Conservation (phyloP, 2,113 vertebrate species). For the Verasper variegatus region DNA sequence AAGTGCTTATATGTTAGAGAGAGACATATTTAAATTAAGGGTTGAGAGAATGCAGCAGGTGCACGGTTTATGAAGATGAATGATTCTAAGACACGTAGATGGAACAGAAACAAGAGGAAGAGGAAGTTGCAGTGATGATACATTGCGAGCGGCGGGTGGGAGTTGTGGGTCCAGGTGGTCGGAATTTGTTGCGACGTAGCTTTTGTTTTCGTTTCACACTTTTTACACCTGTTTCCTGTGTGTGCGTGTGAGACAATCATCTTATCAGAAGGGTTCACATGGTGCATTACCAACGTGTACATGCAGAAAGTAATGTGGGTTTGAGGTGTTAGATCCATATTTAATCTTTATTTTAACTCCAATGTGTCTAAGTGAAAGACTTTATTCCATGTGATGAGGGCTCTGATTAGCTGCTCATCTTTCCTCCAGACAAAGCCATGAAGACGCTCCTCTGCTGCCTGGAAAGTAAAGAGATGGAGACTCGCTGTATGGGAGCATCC, state of each 20-base stretch:
- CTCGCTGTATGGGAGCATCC: conserved; percentile 88
- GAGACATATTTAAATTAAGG: not conserved
- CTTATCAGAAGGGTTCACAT: not conserved
- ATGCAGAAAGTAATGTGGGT: not conserved
- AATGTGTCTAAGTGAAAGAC: not conserved
- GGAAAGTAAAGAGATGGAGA: conserved; percentile 82
- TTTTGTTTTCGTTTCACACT: not conserved
- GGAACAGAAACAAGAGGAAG: not conserved
- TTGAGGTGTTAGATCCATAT: not conserved
- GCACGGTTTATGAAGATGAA: not conserved
- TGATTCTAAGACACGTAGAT: not conserved
- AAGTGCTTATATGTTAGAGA: not conserved
- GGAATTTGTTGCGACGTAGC: conserved; percentile 17
- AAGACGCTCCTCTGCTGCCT: conserved; percentile 85
- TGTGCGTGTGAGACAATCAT: not conserved
- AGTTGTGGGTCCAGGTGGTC: conserved; percentile 18
- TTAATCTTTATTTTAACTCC: not conserved
- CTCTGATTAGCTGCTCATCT: not conserved
- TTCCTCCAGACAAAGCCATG: conserved; percentile 86
- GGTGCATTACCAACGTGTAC: not conserved
- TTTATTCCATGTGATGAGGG: not conserved
- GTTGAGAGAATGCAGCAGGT: not conserved
- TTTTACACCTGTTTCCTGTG: conserved; percentile 51
- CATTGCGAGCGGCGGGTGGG: not conserved
- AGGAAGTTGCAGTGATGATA: conserved; percentile 37